These are phyloP conservation scores for Neuroterus valhalla DNA, from an alignment of 1,140 invertebrate species.

Conservation along the genomic window DNA sequence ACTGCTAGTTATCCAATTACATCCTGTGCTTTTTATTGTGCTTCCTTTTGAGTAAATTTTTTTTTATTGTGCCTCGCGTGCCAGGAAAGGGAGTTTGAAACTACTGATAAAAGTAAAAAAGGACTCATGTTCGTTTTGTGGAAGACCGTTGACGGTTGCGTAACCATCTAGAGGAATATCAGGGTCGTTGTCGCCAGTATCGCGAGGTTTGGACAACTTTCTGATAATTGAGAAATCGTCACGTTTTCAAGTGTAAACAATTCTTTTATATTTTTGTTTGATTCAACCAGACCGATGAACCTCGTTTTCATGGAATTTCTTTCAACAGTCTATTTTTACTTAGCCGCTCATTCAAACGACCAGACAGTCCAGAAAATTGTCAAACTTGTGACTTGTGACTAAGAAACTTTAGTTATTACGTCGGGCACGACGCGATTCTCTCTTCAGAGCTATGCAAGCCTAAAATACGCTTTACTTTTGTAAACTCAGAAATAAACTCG, in stretches of 20 bases:
- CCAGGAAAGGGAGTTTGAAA: neutral
- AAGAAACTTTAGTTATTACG: no score
- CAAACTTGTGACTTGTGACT: constrained; percentile 44
- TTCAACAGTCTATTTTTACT: constrained; percentile 46
- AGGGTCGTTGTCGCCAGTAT: neutral
- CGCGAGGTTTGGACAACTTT: neutral
- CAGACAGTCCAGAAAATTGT: constrained; percentile 42
- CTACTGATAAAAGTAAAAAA: neutral
- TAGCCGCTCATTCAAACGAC: constrained; percentile 36
- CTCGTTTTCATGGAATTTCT: neutral
- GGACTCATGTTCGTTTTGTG: constrained; percentile 8
- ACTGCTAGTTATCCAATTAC: no score
- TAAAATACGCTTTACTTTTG: no score
- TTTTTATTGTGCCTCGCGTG: no score
- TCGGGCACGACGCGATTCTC: no score
- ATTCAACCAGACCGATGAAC: no score
- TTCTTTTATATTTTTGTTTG: neutral
- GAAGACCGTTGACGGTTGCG: constrained; percentile 13
- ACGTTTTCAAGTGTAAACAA: neutral
- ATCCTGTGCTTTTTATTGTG: no score
- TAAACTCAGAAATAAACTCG: no score
- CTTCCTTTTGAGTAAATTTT: constrained; percentile 34
- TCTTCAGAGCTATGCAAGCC: no score
- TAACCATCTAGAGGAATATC: neutral
- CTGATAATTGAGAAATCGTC: neutral